phyloP scores from a whole-genome alignment of 2,797 vertebrate genomes.

The Pachyuromys duprasi region DNA sequence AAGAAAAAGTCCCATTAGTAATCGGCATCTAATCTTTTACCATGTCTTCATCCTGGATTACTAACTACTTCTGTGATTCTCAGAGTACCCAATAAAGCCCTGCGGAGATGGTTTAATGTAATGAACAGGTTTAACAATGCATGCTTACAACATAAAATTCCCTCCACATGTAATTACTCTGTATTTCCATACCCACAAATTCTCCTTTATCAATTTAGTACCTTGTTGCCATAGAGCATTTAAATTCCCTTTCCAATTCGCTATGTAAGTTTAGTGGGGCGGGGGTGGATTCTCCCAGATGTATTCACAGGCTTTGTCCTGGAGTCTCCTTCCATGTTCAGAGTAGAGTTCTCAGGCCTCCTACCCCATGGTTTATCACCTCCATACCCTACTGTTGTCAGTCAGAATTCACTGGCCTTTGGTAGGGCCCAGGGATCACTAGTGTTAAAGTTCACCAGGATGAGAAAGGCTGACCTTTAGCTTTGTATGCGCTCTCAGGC shows the following conservation, averaged over 20 bases:
- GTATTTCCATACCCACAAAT: neutral
- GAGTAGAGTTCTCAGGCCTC: neutral
- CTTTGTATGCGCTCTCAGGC: neutral
- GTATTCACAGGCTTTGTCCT: neutral
- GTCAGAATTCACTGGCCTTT: neutral
- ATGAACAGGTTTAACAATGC: neutral
- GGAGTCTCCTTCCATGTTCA: neutral
- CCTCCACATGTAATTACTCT: neutral
- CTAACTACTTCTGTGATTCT: neutral
- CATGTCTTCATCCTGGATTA: neutral
- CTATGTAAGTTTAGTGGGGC: neutral
- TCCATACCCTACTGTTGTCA: neutral
- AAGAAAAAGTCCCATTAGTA: too few species aligned
- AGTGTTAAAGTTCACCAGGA: neutral
- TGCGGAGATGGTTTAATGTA: neutral
- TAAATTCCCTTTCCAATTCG: neutral
- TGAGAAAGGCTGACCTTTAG: neutral
- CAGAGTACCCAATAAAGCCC: neutral
- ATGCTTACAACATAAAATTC: neutral
- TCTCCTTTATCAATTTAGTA: constrained; percentile 8
- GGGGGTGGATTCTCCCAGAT: neutral
- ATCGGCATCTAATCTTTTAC: too few species aligned
- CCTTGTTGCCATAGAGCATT: neutral
- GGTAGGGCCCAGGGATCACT: neutral
- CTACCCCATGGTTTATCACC: neutral